These are phyloP conservation scores for Zingel zingel DNA, from an alignment of 2,113 vertebrate genomes.

Conservation along the genomic window DNA sequence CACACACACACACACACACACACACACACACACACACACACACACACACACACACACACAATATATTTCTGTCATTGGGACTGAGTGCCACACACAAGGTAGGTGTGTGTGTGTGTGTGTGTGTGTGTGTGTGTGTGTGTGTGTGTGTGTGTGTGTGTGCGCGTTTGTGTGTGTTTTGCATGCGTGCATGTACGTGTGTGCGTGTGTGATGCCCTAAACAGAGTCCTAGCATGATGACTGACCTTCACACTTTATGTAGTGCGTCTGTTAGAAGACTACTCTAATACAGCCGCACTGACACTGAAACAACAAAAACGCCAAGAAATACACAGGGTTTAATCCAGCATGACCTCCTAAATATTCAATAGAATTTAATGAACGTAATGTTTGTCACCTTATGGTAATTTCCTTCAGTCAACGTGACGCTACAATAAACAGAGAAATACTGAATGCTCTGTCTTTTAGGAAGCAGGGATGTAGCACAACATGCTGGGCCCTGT, in stretches of 20 bases:
- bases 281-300: background rate
- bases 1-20: no score
- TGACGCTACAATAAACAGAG: background rate
- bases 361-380: slow-evolving; percentile 18
- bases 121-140: slow-evolving; percentile 19
- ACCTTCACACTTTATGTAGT: slow-evolving; percentile 20
- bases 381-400: slow-evolving; percentile 5
- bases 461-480: no score
- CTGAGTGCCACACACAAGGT: background rate
- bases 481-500: no score
- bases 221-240: slow-evolving; percentile 6
- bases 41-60: no score
- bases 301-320: background rate
- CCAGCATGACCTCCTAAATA: slow-evolving; percentile 22
- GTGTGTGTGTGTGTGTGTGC: slow-evolving; percentile 14
- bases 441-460: background rate
- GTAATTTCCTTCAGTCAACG: slow-evolving; percentile 4
- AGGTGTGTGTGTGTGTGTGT: slow-evolving; percentile 11
- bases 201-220: slow-evolving; percentile 15
- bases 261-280: slow-evolving; percentile 9
- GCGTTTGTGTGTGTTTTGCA: slow-evolving; percentile 4
- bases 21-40: no score
- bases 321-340: slow-evolving; percentile 9
- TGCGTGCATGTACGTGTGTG: background rate
- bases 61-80: background rate